Evolutionary conservation across 2,888 invertebrate genomes (phyloP).

Genomic region (Baccha elongata): DNA sequence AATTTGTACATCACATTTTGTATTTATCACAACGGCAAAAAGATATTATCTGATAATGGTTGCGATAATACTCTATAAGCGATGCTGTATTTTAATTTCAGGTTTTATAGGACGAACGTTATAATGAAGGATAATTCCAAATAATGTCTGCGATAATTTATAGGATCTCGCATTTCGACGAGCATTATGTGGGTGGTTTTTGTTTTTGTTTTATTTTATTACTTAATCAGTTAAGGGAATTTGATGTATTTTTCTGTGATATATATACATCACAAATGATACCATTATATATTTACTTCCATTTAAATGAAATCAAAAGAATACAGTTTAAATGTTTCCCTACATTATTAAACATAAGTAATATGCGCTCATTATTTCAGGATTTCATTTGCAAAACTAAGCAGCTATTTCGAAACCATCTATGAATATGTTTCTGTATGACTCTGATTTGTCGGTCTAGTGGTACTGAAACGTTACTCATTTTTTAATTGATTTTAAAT

Average conservation of each 20-base stretch:
- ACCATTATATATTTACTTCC: too few relatives aligned
- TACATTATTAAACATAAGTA: too few relatives aligned
- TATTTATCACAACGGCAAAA: not conserved
- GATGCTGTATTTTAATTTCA: not conserved
- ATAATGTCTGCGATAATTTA: constrained; percentile 10
- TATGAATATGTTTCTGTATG: too few relatives aligned
- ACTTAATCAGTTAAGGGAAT: not conserved
- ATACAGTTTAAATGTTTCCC: too few relatives aligned
- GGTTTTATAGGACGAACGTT: not conserved
- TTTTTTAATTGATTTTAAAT: too few relatives aligned
- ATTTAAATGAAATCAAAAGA: not conserved
- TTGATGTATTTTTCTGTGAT: too few relatives aligned
- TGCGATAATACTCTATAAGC: constrained; percentile 8
- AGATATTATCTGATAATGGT: constrained; percentile 9
- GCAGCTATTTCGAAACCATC: too few relatives aligned
- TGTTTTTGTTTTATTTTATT: not conserved
- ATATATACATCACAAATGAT: too few relatives aligned
- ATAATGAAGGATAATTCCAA: constrained; percentile 1
- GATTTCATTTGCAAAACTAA: too few relatives aligned
- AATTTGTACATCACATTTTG: not conserved
- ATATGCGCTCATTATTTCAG: too few relatives aligned
- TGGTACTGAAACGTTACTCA: too few relatives aligned
- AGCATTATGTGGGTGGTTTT: not conserved
- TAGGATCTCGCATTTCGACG: not conserved
- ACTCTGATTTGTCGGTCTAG: too few relatives aligned